phyloP scores from a whole-genome alignment of 53 echinoderm and acorn worm species.

The Astropecten irregularis region DNA sequence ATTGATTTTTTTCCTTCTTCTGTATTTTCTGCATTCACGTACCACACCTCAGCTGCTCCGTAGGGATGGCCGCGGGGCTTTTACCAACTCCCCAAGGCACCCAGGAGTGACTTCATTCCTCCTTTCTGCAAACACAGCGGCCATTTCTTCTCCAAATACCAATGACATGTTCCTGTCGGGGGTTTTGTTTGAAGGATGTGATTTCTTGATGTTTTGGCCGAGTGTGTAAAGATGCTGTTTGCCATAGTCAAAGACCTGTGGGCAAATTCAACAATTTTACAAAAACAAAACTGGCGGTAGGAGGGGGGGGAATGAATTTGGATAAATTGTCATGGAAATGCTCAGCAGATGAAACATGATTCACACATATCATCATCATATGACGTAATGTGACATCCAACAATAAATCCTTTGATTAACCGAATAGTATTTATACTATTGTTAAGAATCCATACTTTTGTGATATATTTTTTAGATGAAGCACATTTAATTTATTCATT shows the following conservation, averaged over 20 bases:
- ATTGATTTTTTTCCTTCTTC: slow-evolving; percentile 38
- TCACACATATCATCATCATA: too few relatives aligned
- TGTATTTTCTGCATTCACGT: too few relatives aligned
- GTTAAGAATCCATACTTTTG: too few relatives aligned
- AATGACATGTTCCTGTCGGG: not conserved
- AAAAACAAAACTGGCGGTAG: too few relatives aligned
- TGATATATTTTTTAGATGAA: too few relatives aligned
- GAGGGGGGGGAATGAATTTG: too few relatives aligned
- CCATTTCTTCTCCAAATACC: slow-evolving; percentile 43
- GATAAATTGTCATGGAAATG: too few relatives aligned
- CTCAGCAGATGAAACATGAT: too few relatives aligned
- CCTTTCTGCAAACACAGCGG: slow-evolving; percentile 9
- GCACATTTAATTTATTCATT: too few relatives aligned
- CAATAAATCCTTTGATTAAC: too few relatives aligned
- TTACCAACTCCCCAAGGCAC: not conserved
- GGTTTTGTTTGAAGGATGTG: slow-evolving; percentile 10
- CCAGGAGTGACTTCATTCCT: not conserved
- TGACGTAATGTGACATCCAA: too few relatives aligned
- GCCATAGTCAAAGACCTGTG: not conserved
- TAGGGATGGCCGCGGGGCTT: slow-evolving; percentile 5
- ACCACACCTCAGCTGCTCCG: not conserved
- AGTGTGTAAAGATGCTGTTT: not conserved
- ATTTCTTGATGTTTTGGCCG: not conserved
- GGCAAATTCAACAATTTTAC: not conserved
- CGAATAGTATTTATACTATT: too few relatives aligned